phyloP scores from a whole-genome alignment of 2,888 invertebrate species.

The Hirtodrosophila confusa region DNA sequence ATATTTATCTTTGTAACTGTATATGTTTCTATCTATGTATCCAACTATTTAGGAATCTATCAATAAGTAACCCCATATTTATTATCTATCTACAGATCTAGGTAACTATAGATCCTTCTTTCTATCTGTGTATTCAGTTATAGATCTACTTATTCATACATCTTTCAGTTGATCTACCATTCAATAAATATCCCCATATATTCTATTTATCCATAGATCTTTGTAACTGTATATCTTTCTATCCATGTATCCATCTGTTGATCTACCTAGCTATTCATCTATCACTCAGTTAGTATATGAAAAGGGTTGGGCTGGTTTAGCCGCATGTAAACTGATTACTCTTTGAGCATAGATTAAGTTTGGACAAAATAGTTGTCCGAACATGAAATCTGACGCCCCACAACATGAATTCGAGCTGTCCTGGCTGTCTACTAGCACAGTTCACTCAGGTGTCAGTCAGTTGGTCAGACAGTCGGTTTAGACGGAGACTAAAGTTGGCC shows the following conservation, averaged over 20 bases:
- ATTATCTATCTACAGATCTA: too few species aligned
- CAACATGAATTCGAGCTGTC: constrained; percentile 53
- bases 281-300: constrained; percentile 18
- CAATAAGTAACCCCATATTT: too few species aligned
- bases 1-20: too few species aligned
- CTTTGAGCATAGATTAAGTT: constrained; percentile 19
- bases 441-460: constrained; percentile 67
- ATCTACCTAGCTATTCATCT: constrained; percentile 7
- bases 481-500: constrained; percentile 21
- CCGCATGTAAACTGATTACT: constrained; percentile 28
- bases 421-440: constrained; percentile 41
- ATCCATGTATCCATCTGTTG: constrained; percentile 12
- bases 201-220: too few species aligned
- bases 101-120: too few species aligned
- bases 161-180: too few species aligned
- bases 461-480: constrained; percentile 10
- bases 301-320: constrained; percentile 20
- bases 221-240: background rate
- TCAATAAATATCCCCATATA: too few species aligned
- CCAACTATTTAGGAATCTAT: too few species aligned
- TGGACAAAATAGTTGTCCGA: constrained; percentile 12
- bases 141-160: too few species aligned
- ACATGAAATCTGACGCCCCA: constrained; percentile 43
- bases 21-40: too few species aligned
- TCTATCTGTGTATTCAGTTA: too few species aligned